These are phyloP conservation scores for Pelobates cultripes DNA, from an alignment of 2,797 vertebrate species.

Conservation along the genomic window DNA sequence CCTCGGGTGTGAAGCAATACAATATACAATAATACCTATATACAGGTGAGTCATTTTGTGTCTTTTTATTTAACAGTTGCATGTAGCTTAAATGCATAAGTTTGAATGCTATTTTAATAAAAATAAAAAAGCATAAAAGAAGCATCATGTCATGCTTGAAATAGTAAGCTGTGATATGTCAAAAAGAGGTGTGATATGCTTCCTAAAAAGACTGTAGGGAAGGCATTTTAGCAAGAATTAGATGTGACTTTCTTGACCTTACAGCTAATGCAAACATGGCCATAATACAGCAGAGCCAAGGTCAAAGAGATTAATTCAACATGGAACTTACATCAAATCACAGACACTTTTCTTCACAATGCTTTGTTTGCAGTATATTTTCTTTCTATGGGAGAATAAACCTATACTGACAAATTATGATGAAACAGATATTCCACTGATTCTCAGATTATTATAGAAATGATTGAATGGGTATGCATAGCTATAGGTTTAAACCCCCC, in stretches of 20 bases:
- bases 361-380: slow-evolving; percentile 1
- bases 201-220: slow-evolving; percentile 42
- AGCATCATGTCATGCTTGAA: neutral
- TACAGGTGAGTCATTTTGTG: neutral
- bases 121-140: neutral
- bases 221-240: slow-evolving; percentile 32
- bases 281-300: slow-evolving; percentile 33
- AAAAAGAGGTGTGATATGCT: slow-evolving; percentile 27
- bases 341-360: neutral
- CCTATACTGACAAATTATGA: slow-evolving; percentile 1
- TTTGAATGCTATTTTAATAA: too few species aligned
- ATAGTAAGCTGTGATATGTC: slow-evolving; percentile 18
- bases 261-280: slow-evolving; percentile 47
- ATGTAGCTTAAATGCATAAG: too few species aligned
- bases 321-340: slow-evolving; percentile 26
- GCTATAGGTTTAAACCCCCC: too few species aligned
- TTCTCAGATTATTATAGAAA: neutral
- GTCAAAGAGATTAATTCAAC: slow-evolving; percentile 39
- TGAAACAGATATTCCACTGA: neutral
- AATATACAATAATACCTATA: too few species aligned
- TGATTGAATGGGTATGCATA: neutral
- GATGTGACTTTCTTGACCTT: slow-evolving; percentile 41
- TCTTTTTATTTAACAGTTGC: neutral
- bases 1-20: too few species aligned
- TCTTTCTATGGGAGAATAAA: slow-evolving; percentile 5